These are phyloP conservation scores for Montipora efflorescens DNA, from an alignment of 64 coral and sea anemone genomes.

Conservation along the genomic window DNA sequence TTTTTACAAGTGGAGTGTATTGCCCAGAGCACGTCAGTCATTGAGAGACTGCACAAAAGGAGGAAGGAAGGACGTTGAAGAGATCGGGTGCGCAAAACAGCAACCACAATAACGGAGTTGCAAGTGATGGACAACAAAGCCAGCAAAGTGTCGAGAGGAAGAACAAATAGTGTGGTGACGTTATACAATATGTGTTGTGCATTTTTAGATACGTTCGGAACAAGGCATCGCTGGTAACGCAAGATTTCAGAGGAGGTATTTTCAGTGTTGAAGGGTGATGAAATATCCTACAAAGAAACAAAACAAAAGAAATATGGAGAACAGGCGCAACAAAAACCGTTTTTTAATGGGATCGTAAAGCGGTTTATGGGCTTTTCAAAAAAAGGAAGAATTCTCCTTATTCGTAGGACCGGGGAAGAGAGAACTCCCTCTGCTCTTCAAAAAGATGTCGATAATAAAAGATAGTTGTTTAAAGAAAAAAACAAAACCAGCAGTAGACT, in stretches of 20 bases:
- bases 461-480: too few relatives aligned
- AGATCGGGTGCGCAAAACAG: neutral
- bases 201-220: neutral
- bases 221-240: neutral
- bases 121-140: neutral
- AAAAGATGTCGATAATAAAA: too few relatives aligned
- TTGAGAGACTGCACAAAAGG: conserved; percentile 7
- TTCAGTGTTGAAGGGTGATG: neutral
- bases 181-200: neutral
- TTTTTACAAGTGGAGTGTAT: neutral
- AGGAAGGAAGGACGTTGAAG: neutral
- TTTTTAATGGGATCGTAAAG: too few relatives aligned
- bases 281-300: neutral
- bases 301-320: neutral
- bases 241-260: neutral
- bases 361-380: too few relatives aligned
- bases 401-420: too few relatives aligned
- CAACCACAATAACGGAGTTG: neutral
- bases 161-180: neutral
- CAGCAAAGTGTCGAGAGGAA: conserved; percentile 4
- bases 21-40: conserved; percentile 20
- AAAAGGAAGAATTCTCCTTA: too few relatives aligned
- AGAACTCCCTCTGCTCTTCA: too few relatives aligned
- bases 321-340: too few relatives aligned
- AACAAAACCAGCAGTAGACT: too few relatives aligned